A percentile compares a stretch with the other conserved stretches of the same genome.
phyloP scores from a whole-genome alignment of 2,113 vertebrate species.

The Ancistrus triradiatus region DNA sequence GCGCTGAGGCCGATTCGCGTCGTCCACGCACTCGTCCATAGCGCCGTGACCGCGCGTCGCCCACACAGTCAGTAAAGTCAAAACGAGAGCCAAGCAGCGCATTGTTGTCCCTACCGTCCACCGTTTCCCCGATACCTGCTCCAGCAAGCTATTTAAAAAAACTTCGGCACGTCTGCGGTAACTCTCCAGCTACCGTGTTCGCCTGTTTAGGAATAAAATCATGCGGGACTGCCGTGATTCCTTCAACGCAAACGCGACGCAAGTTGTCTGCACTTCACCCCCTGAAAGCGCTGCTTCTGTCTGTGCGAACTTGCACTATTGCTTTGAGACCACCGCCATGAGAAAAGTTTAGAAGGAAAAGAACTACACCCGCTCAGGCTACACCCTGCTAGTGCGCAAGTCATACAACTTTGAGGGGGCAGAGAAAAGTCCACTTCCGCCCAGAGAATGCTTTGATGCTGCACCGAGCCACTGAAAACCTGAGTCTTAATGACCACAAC shows the following conservation, averaged over 20 bases:
- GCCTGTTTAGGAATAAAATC: conserved; percentile 25
- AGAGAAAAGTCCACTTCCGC: conserved; percentile 58
- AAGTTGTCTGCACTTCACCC: neutral
- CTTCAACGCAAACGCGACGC: no score
- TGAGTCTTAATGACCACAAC: conserved; percentile 14
- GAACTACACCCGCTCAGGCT: conserved; percentile 51
- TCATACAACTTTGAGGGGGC: conserved; percentile 34
- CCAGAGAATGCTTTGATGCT: conserved; percentile 43
- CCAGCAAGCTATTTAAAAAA: conserved; percentile 15
- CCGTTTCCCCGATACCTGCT: conserved; percentile 10
- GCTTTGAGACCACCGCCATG: conserved; percentile 64
- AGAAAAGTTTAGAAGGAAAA: conserved; percentile 53
- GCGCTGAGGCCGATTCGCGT: conserved; percentile 75
- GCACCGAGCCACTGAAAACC: conserved; percentile 35
- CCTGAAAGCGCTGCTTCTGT: conserved; percentile 10
- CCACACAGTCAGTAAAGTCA: conserved; percentile 48
- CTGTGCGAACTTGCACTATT: conserved; percentile 34
- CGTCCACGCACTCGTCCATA: conserved; percentile 88
- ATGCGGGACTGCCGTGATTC: conserved; percentile 27
- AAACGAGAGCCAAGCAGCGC: conserved; percentile 42
- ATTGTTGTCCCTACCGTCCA: conserved; percentile 38
- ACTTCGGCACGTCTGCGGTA: conserved; percentile 18
- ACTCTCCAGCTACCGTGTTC: conserved; percentile 41
- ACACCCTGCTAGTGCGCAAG: conserved; percentile 72
- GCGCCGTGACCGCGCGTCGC: conserved; percentile 61